These are phyloP conservation scores for Cryptotermes secundus DNA, from an alignment of 1,140 invertebrate genomes.

Conservation along the genomic window DNA sequence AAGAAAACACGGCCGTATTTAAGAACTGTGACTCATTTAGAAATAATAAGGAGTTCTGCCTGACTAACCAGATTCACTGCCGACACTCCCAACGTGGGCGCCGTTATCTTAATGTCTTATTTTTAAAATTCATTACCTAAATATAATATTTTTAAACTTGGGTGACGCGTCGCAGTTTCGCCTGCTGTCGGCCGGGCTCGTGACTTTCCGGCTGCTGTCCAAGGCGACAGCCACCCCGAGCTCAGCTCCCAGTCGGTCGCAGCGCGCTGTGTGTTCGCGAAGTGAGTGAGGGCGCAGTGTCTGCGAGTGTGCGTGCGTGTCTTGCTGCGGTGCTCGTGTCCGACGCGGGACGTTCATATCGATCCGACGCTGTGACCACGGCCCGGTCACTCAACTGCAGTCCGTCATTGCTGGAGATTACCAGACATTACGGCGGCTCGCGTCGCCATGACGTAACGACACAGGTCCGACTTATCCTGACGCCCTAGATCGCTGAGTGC, in stretches of 20 bases:
- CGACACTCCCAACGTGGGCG: neutral
- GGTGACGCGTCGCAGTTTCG: neutral
- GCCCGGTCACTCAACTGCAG: neutral
- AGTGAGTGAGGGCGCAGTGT: neutral
- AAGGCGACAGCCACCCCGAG: neutral
- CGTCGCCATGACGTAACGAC: neutral
- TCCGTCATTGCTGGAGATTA: neutral
- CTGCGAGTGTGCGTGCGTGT: neutral
- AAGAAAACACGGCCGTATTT: neutral
- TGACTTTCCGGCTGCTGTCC: neutral
- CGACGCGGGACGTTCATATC: neutral
- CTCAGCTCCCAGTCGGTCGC: neutral
- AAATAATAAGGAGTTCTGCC: neutral
- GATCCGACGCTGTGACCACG: neutral
- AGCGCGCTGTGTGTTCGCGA: neutral
- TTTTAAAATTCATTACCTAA: conserved; percentile 1
- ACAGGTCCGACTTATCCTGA: neutral
- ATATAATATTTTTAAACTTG: conserved; percentile 3
- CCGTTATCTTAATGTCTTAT: neutral
- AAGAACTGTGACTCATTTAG: neutral
- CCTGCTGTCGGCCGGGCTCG: neutral
- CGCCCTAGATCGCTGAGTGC: neutral
- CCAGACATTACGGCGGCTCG: neutral
- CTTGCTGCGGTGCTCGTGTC: neutral
- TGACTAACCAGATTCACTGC: neutral